Evolutionary conservation across 2,797 vertebrate genomes (phyloP), one percentile per base, ranked within the genome.

Genomic region (Morus bassanus): DNA sequence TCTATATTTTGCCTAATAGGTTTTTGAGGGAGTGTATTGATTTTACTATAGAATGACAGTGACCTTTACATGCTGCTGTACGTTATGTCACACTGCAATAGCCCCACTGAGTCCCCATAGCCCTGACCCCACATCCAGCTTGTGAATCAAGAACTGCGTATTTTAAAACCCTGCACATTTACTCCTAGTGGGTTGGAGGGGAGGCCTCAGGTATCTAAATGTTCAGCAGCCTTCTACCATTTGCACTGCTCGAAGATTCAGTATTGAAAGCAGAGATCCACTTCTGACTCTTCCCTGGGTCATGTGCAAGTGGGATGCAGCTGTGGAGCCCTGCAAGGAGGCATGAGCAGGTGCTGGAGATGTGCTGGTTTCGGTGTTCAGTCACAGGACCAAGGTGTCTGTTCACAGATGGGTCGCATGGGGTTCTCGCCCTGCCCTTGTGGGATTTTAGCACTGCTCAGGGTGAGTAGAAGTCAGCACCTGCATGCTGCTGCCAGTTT

Each of bases 21-120:
- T 87, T 95, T 94, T 92, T 93, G 74, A 94, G 88, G 67, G n/a
- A 72, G 13, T 16, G 24, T 96, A 87, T 80, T 93, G 91, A 89
- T 95, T 97, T 93, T 51, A 14, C 22, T 67, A 22, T 41, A 64
- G 77, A 93, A 90, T 53, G 59, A 67, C 28, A 35, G 59, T 43
- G 77, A 87, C 74, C 86, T 95, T 91, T 91, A 67, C 4, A 6
- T 28, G 43, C 46, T 93, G 61, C 19, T 88, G 41, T 69, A 72
- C 2, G 3, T 59, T 72, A 54, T 64, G 67, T 86, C 59, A 78
- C 9, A 14, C 14, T 69, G 73, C 2, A 7, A 21, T 84, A 53
- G 63, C 15, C 35, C 65, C 27, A 25, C 19, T 24, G 82, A 63
- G n/a, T 84, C 65, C 43, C 69, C 61, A 25, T 39, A 85, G 87